These are phyloP conservation scores for Malthinus flaveolus DNA, from an alignment of 2,888 invertebrate genomes.

Conservation along the genomic window DNA sequence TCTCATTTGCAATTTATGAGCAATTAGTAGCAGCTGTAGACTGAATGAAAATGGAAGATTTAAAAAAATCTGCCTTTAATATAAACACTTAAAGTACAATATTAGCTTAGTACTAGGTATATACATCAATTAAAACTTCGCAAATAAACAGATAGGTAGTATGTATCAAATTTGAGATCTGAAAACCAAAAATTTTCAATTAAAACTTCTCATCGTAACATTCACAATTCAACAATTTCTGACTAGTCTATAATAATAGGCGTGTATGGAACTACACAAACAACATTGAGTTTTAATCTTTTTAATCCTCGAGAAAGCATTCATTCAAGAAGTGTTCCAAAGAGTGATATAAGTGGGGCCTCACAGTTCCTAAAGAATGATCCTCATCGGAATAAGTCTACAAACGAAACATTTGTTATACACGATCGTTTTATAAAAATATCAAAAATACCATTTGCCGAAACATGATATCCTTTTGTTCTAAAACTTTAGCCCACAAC, in stretches of 20 bases:
- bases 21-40: no score
- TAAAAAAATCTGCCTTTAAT: background rate
- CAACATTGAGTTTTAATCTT: conserved; percentile 7
- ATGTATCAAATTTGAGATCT: conserved; percentile 6
- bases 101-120: background rate
- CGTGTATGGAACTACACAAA: conserved; percentile 2
- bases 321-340: conserved; percentile 80
- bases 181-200: conserved; percentile 2
- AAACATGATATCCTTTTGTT: conserved; percentile 84
- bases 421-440: background rate
- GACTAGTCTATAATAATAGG: conserved; percentile 23
- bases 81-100: background rate
- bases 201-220: conserved; percentile 1
- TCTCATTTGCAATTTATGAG: no score
- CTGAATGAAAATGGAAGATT: no score
- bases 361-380: conserved; percentile 80
- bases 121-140: conserved; percentile 4
- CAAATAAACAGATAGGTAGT: conserved; percentile 5
- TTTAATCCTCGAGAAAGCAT: conserved; percentile 46
- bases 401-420: conserved; percentile 39
- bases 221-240: conserved; percentile 6
- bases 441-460: conserved; percentile 75
- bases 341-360: conserved; percentile 87
- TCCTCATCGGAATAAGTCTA: conserved; percentile 95
- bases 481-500: conserved; percentile 84